phyloP scores from a whole-genome alignment of 92 coral and sea anemone genomes.

The Epizoanthus ramosus region DNA sequence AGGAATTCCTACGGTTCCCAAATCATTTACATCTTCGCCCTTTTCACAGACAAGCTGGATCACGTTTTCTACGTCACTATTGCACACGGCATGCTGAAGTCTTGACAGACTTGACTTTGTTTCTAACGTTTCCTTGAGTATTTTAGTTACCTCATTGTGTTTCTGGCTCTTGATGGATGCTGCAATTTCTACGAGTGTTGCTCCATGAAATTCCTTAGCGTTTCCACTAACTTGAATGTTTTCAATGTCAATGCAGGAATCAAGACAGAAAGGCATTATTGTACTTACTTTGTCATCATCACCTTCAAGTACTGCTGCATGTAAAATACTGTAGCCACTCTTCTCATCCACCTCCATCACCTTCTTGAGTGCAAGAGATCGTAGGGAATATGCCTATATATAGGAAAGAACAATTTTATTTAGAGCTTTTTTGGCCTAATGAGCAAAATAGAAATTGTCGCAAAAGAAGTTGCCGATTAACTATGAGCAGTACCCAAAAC shows the following conservation, averaged over 20 bases:
- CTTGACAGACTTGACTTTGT: too few relatives aligned
- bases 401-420: neutral
- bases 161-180: neutral
- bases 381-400: neutral
- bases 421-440: neutral
- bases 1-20: too few relatives aligned
- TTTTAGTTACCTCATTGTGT: neutral
- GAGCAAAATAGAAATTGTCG: too few relatives aligned
- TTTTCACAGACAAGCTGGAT: too few relatives aligned
- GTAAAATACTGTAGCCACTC: neutral
- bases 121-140: too few relatives aligned
- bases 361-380: neutral
- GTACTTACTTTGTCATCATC: neutral
- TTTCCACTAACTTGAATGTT: neutral
- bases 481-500: too few relatives aligned
- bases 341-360: neutral
- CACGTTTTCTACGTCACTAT: too few relatives aligned
- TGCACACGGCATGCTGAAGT: too few relatives aligned
- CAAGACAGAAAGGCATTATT: neutral
- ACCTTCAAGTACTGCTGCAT: neutral
- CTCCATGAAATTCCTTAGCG: neutral
- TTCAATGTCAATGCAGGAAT: neutral
- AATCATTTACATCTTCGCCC: too few relatives aligned
- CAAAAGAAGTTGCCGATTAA: too few relatives aligned
- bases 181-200: neutral